Evolutionary conservation across 2,888 invertebrate species (phyloP), one percentile per base, ranked within the genome.

Genomic region (Sceliomorpha sp.): DNA sequence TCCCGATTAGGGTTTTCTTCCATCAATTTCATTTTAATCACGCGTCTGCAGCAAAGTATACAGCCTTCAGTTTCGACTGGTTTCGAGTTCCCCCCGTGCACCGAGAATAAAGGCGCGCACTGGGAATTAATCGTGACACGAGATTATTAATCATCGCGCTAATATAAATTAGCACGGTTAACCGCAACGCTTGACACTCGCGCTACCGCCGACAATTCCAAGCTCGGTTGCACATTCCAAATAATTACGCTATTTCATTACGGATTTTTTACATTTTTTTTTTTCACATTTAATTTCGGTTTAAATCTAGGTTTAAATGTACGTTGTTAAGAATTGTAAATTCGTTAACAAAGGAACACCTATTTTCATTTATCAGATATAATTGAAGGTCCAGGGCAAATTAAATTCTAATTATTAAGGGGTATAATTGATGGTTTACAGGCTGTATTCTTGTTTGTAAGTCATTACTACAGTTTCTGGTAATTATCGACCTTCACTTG

Each of bases 91-190:
- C 32, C 34, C 20, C n/a, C n/a, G n/a, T n/a, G 39, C 24, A 31
- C 36, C 51, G 12, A 51, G 55, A 63, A 47, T 31, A 34, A 63
- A 63, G 63, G 55, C 48, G 39, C 48, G 10, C 36, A n/a, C 32
- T 17, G 48, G 47, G 55, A 53, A 70, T 56, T 53, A 60, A 64
- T 71, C 62, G 60, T 60, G 63, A 53, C 64, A 40, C 44, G 39
- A 37, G 62, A 70, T 74, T 66, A 80, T 81, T 77, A 78, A 81
- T 81, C 76, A 81, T 70, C 64, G 63, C 39, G 72, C 53, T 78
- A 75, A 78, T 78, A 76, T 75, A 74, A 79, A 78, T 78, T 75
- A 77, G 76, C 73, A 63, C 50, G 67, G 73, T 74, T 74, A 78
- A 74, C 76, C 68, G 66, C 63, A 31, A 44, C 47, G 34, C 48